phyloP scores from a whole-genome alignment of 2,797 vertebrate genomes.

The Pelochelys cantorii region DNA sequence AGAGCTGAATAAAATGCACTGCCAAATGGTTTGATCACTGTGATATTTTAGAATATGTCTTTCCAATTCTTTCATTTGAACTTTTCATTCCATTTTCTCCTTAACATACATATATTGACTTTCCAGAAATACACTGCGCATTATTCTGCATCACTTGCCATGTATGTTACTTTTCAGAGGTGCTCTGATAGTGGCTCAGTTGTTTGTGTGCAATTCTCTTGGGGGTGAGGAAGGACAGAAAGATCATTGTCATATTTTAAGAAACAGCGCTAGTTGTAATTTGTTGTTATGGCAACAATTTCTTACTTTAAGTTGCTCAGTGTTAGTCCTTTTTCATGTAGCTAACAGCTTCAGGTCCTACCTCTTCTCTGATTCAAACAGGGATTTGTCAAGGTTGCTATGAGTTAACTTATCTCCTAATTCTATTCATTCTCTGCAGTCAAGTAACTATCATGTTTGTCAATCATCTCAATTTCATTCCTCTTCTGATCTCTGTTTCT shows the following conservation, averaged over 20 bases:
- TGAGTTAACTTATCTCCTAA: neutral
- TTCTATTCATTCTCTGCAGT: neutral
- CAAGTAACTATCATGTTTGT: neutral
- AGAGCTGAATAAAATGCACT: rapidly evolving
- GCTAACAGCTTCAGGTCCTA: neutral
- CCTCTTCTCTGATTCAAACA: neutral
- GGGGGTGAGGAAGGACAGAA: neutral
- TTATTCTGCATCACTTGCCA: neutral
- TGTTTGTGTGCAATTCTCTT: neutral
- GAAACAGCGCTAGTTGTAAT: neutral
- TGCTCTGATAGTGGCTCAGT: neutral
- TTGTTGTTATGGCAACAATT: neutral
- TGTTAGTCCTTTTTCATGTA: neutral
- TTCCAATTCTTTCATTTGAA: rapidly evolving
- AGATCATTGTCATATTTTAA: neutral
- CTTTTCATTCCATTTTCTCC: neutral
- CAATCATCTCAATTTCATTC: neutral
- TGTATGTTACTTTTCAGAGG: neutral
- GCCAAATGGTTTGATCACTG: rapidly evolving
- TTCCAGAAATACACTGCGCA: neutral
- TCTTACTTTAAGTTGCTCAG: neutral
- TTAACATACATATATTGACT: neutral
- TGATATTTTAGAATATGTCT: neutral
- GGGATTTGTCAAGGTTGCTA: neutral
- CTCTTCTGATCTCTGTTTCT: neutral